A percentile compares a stretch with the other conserved stretches of the same genome.
These are phyloP conservation scores for Chelonus formosanus DNA, from an alignment of 2,888 invertebrate genomes.

Conservation along the genomic window DNA sequence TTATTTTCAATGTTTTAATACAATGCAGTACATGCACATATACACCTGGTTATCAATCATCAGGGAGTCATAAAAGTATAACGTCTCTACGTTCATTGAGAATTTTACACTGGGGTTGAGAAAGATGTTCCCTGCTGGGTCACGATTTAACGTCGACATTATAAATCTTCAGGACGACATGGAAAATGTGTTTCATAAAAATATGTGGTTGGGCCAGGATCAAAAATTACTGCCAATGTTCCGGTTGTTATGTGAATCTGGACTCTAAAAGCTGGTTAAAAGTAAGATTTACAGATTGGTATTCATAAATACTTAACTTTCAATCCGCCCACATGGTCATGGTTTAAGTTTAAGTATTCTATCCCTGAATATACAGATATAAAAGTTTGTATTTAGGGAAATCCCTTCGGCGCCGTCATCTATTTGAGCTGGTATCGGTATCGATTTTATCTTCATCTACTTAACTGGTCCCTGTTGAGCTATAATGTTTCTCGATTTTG, in stretches of 20 bases:
- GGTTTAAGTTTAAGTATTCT: neutral
- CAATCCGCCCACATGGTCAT: slow-evolving; percentile 30
- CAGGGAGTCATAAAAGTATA: no score
- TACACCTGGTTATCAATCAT: no score
- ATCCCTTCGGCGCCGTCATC: slow-evolving; percentile 22
- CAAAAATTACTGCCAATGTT: slow-evolving; percentile 3
- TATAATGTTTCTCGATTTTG: slow-evolving; percentile 6
- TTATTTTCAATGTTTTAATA: slow-evolving; percentile 1
- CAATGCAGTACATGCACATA: neutral
- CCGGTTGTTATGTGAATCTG: slow-evolving; percentile 20
- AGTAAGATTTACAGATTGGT: slow-evolving; percentile 27
- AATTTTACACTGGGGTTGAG: slow-evolving; percentile 6
- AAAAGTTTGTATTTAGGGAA: neutral
- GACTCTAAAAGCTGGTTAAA: slow-evolving; percentile 7
- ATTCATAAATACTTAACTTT: slow-evolving; percentile 32
- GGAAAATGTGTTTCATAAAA: slow-evolving; percentile 30
- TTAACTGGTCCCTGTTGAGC: slow-evolving; percentile 17
- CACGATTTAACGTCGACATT: slow-evolving; percentile 21
- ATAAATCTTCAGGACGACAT: slow-evolving; percentile 28
- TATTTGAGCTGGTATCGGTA: slow-evolving; percentile 19
- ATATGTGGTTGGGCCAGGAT: slow-evolving; percentile 31
- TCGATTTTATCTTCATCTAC: slow-evolving; percentile 20
- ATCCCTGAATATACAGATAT: neutral
- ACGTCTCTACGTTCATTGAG: neutral
- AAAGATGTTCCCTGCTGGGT: slow-evolving; percentile 26